Conservation (phyloP, 2,888 invertebrate genomes). For the Ectemnius continuus region DNA sequence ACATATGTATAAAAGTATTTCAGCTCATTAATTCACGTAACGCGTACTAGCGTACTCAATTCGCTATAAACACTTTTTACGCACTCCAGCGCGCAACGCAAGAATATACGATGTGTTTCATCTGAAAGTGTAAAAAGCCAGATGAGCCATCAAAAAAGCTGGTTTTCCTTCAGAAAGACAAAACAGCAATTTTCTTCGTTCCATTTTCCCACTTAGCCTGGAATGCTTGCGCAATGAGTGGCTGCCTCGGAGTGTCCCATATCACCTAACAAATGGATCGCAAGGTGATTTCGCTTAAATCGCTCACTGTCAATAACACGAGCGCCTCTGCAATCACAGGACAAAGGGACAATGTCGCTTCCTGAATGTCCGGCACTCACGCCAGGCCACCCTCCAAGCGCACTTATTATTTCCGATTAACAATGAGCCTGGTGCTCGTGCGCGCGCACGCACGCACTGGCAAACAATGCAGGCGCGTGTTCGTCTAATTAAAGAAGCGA, state of each 20-base stretch:
- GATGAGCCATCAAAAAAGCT: too few relatives aligned
- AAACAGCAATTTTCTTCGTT: too few relatives aligned
- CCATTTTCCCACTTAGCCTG: too few relatives aligned
- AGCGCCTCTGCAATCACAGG: background rate
- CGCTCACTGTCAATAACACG: conserved; percentile 11
- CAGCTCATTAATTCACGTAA: too few relatives aligned
- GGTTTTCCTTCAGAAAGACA: too few relatives aligned
- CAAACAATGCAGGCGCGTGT: conserved; percentile 15
- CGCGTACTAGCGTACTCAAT: too few relatives aligned
- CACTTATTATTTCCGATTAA: conserved; percentile 1
- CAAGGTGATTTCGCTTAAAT: conserved; percentile 10
- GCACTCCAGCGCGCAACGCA: too few relatives aligned
- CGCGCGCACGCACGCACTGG: background rate
- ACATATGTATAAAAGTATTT: too few relatives aligned
- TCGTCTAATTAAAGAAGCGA: background rate
- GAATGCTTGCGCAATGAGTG: background rate
- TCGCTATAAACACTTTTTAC: too few relatives aligned
- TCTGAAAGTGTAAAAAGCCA: too few relatives aligned
- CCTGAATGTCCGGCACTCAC: background rate
- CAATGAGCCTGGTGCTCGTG: background rate
- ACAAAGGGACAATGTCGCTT: conserved; percentile 19
- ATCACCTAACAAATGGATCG: conserved; percentile 8
- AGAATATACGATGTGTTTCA: too few relatives aligned
- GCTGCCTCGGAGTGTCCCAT: background rate
- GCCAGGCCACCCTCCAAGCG: background rate